Base-by-base conservation (phyloP, 2,797 vertebrate species). In the Ctenochaetus hawaiiensis region DNA sequence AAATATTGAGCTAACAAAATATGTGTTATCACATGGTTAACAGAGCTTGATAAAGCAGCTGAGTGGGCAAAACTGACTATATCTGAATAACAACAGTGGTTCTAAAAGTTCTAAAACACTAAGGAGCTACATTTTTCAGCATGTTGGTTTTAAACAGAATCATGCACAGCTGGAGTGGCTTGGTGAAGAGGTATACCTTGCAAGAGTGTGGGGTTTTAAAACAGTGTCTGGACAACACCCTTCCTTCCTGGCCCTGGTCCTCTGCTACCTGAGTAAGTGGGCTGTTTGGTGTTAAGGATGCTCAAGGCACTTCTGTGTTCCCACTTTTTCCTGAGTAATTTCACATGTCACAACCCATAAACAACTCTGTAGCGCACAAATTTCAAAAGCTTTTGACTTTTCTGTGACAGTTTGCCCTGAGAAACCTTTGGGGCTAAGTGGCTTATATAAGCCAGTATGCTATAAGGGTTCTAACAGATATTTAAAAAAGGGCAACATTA, bases 321-420 rank as follows among this genome's bases (percentile, higher is more conserved):
- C 62, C 34, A 53, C 67, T 72, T 59, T 57, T 37, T 75, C 10
- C 64, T 75, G 77, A 87, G 78, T 83, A 56, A 68, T 73, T 85
- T 89, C 52, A 67, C 65, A 67, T 72, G 75, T 85, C 54, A 65
- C 22, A 41, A 65, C 23, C 39, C 30, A 39, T 53, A 69, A 78
- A 80, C 14, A 72, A 64, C 11, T 64, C 34, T 34, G 30, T 22
- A 0, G 48, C 48, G 16, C 57, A 56, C 13, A 64, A 17, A 47
- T 67, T 58, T 53, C 4, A 39, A 52, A 51, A 70, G 51, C 45
- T 54, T 26, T 48, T 13, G 45, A 26, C 6, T 12, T 47, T 45
- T 64, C 2, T 45, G 26, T 26, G 52, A 58, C 16, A 61, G 49
- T 57, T 64, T 67, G 22, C 52, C 8, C 16, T 0, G 2, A 58